Base-by-base conservation (phyloP, 2,113 vertebrate species). In the Martes martes region DNA sequence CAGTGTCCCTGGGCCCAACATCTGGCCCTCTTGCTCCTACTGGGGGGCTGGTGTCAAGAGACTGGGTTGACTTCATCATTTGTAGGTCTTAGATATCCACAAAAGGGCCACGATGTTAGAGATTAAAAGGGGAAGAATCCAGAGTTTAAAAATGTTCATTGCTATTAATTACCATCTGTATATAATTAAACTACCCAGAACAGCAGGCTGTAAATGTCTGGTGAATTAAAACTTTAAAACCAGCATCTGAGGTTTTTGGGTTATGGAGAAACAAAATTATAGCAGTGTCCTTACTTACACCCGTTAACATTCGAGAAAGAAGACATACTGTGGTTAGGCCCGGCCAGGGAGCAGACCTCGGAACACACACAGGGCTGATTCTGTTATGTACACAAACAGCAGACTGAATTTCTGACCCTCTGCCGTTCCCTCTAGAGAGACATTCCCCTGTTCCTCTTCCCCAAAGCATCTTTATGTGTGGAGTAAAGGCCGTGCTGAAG, bases 311-410 rank as follows among this genome's bases (percentile, higher is more conserved):
- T 67, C 3, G 0, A 10, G 36, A 74, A 69, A 33, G 42, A 55
- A 80, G 45, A 7, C 18, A 0, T 3, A 0, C 8, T 6, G 24
- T 19, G 55, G 73, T 19, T 9, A 4, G 2, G 18, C 57, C 63
- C 7, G 24, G 31, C 42, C 28, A 10, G 0, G 16, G 52, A 81
- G 47, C 33, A 69, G 24, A 45, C 4, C 14, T 36, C 63, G 23
- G 11, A 26, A 79, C 16, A 33, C 28, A 39, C n/a, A 2, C 0
- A 1, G 14, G 26, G 10, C 3, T 2, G 16, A 8, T 4, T 0
- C 14, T 9, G 6, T 1, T 47, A 23, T 0, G 15, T 4, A 47
- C 45, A 14, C 13, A 15, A 31, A 63, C 0, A 13, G 55, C 42
- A 55, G 57, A 24, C 36, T n/a, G 50, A 13, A 18, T 3, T 36